Evolutionary conservation across 2,888 invertebrate genomes (phyloP).

Genomic region (Catocala fraxini): DNA sequence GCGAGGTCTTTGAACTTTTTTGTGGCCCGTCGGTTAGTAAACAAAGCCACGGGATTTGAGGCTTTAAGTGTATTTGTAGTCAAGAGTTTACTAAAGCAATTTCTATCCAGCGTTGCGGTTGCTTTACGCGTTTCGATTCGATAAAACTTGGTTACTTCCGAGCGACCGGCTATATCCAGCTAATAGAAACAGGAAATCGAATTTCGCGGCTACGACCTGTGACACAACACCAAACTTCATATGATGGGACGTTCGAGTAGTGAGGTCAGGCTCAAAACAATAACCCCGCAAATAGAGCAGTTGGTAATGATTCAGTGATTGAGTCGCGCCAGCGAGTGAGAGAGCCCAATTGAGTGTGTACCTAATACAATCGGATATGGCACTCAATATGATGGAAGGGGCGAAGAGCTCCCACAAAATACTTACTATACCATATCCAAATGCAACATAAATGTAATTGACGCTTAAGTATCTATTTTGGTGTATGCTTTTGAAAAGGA

Average conservation of each 20-base stretch:
- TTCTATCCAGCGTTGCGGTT: constrained; percentile 36
- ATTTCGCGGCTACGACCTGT: constrained; percentile 61
- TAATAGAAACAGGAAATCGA: constrained; percentile 71
- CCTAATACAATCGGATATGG: constrained; percentile 70
- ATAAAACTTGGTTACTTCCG: constrained; percentile 48
- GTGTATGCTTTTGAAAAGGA: constrained; percentile 27
- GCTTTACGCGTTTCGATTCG: constrained; percentile 38
- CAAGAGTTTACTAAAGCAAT: constrained; percentile 60
- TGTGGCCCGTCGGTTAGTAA: constrained; percentile 69
- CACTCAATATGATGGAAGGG: constrained; percentile 63
- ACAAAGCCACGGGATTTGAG: constrained; percentile 66
- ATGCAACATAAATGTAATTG: constrained; percentile 38
- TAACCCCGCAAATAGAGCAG: constrained; percentile 73
- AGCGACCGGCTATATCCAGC: constrained; percentile 32
- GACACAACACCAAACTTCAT: constrained; percentile 58
- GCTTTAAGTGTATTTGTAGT: constrained; percentile 62
- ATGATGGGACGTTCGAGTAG: constrained; percentile 58
- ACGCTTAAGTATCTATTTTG: constrained; percentile 28
- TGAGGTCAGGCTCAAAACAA: constrained; percentile 69
- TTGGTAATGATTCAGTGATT: constrained; percentile 63
- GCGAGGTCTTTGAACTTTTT: constrained; percentile 72
- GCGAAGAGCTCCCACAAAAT: constrained; percentile 52
- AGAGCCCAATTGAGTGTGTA: constrained; percentile 69
- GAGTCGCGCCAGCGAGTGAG: constrained; percentile 60
- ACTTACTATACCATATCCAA: constrained; percentile 32